phyloP scores from a whole-genome alignment of 2,797 vertebrate species.

The Apogon hyalosoma region DNA sequence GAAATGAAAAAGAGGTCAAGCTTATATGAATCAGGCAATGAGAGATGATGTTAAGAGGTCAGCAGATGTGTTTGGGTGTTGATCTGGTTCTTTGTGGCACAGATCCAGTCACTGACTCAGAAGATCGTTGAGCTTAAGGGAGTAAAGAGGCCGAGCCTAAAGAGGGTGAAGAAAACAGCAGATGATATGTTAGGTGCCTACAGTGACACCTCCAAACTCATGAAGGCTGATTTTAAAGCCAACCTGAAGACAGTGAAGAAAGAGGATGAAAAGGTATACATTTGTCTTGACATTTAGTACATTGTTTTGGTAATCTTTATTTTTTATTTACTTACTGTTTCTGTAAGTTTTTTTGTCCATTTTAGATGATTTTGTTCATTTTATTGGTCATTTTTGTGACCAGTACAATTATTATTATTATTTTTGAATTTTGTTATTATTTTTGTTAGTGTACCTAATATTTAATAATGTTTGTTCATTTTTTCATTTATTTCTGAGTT shows the following conservation, averaged over 20 bases:
- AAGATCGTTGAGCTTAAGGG: conserved; percentile 84
- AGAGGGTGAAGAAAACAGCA: conserved; percentile 85
- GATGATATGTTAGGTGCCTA: conserved; percentile 84
- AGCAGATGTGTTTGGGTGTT: neutral
- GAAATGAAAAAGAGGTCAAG: conserved; percentile 77
- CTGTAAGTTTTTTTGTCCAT: too few relatives aligned
- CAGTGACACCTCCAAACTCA: conserved; percentile 75
- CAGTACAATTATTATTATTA: too few relatives aligned
- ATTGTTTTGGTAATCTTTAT: too few relatives aligned
- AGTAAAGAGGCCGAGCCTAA: conserved; percentile 80
- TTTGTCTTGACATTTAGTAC: too few relatives aligned
- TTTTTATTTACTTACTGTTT: too few relatives aligned
- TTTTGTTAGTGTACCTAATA: too few relatives aligned
- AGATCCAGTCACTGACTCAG: conserved; percentile 75
- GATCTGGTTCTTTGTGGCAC: conserved; percentile 14
- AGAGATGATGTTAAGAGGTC: neutral
- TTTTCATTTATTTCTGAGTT: too few relatives aligned
- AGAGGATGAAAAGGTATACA: conserved; percentile 85
- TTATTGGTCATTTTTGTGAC: too few relatives aligned
- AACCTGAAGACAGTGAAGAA: conserved; percentile 89
- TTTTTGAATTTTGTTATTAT: too few relatives aligned
- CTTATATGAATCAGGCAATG: neutral
- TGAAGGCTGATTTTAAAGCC: conserved; percentile 85
- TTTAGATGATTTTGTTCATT: too few relatives aligned
- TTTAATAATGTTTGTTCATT: too few relatives aligned